These are phyloP conservation scores for Lithophane semibrunnea DNA, from an alignment of 2,888 invertebrate species.

Conservation along the genomic window DNA sequence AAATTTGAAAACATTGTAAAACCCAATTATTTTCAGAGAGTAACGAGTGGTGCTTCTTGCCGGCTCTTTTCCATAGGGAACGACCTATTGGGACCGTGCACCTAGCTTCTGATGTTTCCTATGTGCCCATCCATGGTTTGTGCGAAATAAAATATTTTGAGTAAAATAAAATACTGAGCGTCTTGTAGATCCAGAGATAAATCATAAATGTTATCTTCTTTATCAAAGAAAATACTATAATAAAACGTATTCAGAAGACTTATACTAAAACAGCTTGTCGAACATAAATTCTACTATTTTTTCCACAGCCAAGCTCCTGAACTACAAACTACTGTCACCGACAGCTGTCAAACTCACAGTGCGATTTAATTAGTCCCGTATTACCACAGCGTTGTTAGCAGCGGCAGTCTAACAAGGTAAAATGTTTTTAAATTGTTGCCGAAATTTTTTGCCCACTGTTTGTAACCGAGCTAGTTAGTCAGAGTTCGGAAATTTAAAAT, in stretches of 20 bases:
- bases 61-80: neutral
- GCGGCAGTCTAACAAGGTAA: slow-evolving; percentile 34
- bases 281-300: neutral
- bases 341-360: slow-evolving; percentile 72
- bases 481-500: slow-evolving; percentile 31
- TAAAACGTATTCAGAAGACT: neutral
- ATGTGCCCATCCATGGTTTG: neutral
- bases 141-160: neutral
- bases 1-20: too few relatives aligned
- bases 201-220: neutral
- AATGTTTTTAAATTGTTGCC: slow-evolving; percentile 35
- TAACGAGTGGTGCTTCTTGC: too few relatives aligned
- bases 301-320: slow-evolving; percentile 27
- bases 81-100: neutral
- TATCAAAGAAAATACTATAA: neutral
- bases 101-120: neutral
- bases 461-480: slow-evolving; percentile 29
- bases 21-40: too few relatives aligned
- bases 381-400: slow-evolving; percentile 53
- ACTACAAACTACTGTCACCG: slow-evolving; percentile 57
- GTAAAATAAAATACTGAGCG: neutral
- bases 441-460: slow-evolving; percentile 21
- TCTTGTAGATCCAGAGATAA: neutral
- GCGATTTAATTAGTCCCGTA: slow-evolving; percentile 74
- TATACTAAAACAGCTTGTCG: neutral